Base-by-base conservation (phyloP, 2,888 invertebrate genomes). In the Chymomyza procnemis region DNA sequence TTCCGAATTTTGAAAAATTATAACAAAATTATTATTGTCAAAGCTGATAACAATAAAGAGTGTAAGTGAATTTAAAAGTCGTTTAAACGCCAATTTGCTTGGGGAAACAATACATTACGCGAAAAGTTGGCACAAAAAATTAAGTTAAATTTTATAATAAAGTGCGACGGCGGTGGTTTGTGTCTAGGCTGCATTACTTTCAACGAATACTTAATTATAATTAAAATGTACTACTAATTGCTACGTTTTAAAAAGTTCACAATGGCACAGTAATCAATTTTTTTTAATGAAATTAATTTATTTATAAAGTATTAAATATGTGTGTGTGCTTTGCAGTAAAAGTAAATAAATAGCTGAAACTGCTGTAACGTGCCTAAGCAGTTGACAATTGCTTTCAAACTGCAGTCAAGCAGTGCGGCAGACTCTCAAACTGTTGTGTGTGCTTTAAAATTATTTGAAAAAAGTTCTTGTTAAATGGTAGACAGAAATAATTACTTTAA, bases 121-220 rank as follows among this genome's bases (percentile, higher is more conserved):
- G 34, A 41, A 41, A 12, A 41, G 34, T 41, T 26, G 26, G 26
- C 26, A 26, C 26, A 26, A 41, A 26, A 41, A 41, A 12, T 12
- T 41, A 41, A 41, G 34, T 41, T 12, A 41, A 41, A 41, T 12
- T 41, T 41, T 41, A 12, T 26, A 26, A 26, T 26, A 86, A 79
- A 76, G 82, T 84, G 85, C 80, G 85, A 78, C 77, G 85, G 85
- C 80, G 85, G 79, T 79, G 85, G 85, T 84, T 78, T 41, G 34
- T 41, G 34, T 41, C 34, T 41, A 41, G 34, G 34, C 34, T 41
- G 34, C 34, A 1, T 41, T 41, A 12, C 34, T 0, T 3, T 9
- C 34, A 12, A 41, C 34, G 12, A 41, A 12, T 41, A 12, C 34
- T 41, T 41, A 41, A 1, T 14, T 41, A 12, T 41, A 41, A 12